Evolutionary conservation across 2,888 invertebrate genomes (phyloP).

Genomic region (Spilarctia lutea): DNA sequence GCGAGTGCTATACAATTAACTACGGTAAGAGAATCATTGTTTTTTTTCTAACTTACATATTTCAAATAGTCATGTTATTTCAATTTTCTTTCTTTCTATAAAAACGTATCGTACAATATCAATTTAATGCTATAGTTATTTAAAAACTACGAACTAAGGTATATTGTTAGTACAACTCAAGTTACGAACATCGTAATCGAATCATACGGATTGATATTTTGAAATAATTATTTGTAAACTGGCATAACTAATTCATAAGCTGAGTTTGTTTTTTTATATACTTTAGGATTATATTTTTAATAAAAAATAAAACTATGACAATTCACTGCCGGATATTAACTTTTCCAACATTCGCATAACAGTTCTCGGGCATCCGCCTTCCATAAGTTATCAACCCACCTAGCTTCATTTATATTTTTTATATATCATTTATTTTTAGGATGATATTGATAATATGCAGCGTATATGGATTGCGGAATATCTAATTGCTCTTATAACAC

Average conservation of each 20-base stretch:
- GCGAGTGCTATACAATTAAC: slow-evolving; percentile 77
- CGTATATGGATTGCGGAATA: slow-evolving; percentile 79
- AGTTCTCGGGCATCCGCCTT: too few relatives aligned
- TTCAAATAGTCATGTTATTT: too few relatives aligned
- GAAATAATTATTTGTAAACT: neutral
- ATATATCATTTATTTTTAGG: slow-evolving; percentile 56
- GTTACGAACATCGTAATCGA: too few relatives aligned
- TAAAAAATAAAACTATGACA: too few relatives aligned
- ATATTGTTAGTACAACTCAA: neutral
- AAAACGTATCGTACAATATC: too few relatives aligned
- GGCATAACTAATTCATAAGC: too few relatives aligned
- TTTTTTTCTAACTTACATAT: too few relatives aligned
- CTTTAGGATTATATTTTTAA: too few relatives aligned
- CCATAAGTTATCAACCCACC: neutral
- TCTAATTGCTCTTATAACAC: slow-evolving; percentile 75
- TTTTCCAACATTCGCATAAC: too few relatives aligned
- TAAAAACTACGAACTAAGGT: neutral
- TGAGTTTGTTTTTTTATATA: neutral
- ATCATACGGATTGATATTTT: too few relatives aligned
- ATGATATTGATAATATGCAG: slow-evolving; percentile 68
- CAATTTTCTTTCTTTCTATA: too few relatives aligned
- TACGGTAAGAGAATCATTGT: slow-evolving; percentile 57
- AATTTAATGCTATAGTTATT: neutral
- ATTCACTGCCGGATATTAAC: too few relatives aligned
- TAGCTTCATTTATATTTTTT: neutral